phyloP scores from a whole-genome alignment of 2,797 vertebrate species.

The Acanthiza pusilla region DNA sequence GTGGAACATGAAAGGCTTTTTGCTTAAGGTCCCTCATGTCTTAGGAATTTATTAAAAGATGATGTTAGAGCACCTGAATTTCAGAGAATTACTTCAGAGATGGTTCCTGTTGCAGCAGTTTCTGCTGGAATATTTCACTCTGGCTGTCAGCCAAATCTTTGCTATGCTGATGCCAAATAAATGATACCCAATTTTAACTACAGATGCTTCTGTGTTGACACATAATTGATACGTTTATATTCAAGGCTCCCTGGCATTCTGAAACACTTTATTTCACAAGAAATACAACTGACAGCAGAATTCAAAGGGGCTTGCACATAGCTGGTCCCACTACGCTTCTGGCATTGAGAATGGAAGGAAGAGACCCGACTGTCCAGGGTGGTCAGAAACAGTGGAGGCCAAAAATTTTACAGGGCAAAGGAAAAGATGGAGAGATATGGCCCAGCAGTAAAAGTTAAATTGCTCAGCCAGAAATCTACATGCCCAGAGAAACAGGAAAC shows the following conservation, averaged over 20 bases:
- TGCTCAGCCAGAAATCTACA: neutral
- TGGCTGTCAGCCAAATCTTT: conserved; percentile 45
- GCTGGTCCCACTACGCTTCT: neutral
- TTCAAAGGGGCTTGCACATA: neutral
- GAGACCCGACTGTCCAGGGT: neutral
- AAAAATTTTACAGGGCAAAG: neutral
- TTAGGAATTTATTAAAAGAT: neutral
- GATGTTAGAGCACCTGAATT: neutral
- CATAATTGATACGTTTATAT: conserved; percentile 42
- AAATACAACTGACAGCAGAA: neutral
- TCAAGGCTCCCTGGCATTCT: conserved; percentile 22
- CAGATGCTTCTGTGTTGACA: conserved; percentile 56
- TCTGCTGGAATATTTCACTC: conserved; percentile 29
- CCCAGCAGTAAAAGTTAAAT: neutral
- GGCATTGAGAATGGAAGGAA: neutral
- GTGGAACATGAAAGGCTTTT: neutral
- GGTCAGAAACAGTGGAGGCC: neutral
- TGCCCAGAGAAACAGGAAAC: neutral
- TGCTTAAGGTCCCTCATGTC: neutral
- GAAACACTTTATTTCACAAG: neutral
- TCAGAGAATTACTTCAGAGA: neutral
- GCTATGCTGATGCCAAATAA: conserved; percentile 54
- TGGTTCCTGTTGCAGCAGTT: neutral
- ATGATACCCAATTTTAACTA: conserved; percentile 20
- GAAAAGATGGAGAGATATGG: fast-evolving